Percentiles rank a stretch among this genome's conserved stretches.
Conservation (phyloP, 1,140 invertebrate genomes). For the Ctenoplectra terminalis region DNA sequence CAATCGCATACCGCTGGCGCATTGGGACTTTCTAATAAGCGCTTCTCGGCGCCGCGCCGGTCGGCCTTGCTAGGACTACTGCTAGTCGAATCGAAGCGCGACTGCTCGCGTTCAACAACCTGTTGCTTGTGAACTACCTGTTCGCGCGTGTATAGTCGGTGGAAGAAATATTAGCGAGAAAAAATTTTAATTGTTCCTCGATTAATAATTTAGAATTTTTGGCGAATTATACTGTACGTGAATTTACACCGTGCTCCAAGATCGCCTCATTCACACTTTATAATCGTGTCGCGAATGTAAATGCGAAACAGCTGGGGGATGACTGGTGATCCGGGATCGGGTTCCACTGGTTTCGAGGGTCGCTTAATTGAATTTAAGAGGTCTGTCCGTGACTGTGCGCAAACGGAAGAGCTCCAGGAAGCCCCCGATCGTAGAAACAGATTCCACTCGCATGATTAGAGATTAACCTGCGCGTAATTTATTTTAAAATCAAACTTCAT, state of each 20-base stretch:
- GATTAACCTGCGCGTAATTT: background rate
- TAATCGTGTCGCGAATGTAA: conserved; percentile 24
- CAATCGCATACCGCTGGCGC: conserved; percentile 66
- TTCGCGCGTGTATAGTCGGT: background rate
- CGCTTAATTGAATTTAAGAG: conserved; percentile 60
- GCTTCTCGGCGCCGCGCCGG: conserved; percentile 51
- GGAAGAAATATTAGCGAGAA: background rate
- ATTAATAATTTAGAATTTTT: background rate
- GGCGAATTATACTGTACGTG: background rate
- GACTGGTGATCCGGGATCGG: conserved; percentile 46
- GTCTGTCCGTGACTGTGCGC: conserved; percentile 39
- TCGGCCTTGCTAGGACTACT: conserved; percentile 69
- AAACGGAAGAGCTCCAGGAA: conserved; percentile 8
- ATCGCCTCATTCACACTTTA: conserved; percentile 49
- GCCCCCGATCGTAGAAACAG: conserved; percentile 25
- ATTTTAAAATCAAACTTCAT: background rate
- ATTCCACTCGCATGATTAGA: conserved; percentile 12
- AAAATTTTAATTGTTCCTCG: too few species aligned
- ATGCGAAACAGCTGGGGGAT: conserved; percentile 31
- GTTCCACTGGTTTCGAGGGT: conserved; percentile 46
- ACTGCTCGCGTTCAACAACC: conserved; percentile 63
- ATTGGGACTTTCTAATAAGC: conserved; percentile 67
- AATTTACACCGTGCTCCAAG: background rate
- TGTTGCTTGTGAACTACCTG: conserved; percentile 58
- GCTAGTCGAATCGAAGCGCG: conserved; percentile 45